phyloP scores from a whole-genome alignment of 2,797 vertebrate species.

The Echeneis naucrates region DNA sequence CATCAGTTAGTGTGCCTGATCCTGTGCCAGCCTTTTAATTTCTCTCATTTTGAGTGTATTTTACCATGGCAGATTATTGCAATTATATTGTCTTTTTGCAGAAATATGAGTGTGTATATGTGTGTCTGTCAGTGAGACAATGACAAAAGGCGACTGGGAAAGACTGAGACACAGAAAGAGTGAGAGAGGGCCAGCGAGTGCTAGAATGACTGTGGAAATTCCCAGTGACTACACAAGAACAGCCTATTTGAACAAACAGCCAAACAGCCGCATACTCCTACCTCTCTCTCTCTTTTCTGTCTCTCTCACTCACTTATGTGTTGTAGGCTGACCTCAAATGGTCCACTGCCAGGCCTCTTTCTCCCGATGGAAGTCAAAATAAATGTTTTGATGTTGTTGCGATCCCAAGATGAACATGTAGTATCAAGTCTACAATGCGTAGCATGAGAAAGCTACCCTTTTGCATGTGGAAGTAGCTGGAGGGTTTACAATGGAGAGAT shows the following conservation, averaged over 20 bases:
- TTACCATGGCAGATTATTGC: constrained; percentile 69
- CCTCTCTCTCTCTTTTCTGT: constrained; percentile 41
- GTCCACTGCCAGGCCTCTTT: constrained; percentile 55
- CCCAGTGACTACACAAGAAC: constrained; percentile 74
- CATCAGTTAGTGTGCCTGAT: constrained; percentile 69
- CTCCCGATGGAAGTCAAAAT: constrained; percentile 59
- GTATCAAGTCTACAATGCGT: constrained; percentile 34
- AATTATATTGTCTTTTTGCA: constrained; percentile 68
- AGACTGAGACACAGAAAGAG: constrained; percentile 61
- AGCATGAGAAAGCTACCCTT: constrained; percentile 45
- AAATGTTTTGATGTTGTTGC: constrained; percentile 49
- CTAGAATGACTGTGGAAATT: constrained; percentile 81
- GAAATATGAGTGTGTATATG: constrained; percentile 32
- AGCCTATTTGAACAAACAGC: constrained; percentile 71
- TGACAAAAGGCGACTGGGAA: constrained; percentile 66
- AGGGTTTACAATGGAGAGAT: constrained; percentile 42
- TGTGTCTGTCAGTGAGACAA: constrained; percentile 38
- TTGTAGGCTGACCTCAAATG: constrained; percentile 71
- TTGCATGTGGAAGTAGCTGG: constrained; percentile 42
- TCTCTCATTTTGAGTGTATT: constrained; percentile 70
- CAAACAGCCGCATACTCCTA: constrained; percentile 65
- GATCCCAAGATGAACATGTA: constrained; percentile 37
- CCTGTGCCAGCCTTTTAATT: constrained; percentile 69
- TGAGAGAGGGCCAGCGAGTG: constrained; percentile 58
- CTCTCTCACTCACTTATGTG: constrained; percentile 39